Evolutionary conservation across 2,888 invertebrate species (phyloP).

Genomic region (Erebia epiphron): DNA sequence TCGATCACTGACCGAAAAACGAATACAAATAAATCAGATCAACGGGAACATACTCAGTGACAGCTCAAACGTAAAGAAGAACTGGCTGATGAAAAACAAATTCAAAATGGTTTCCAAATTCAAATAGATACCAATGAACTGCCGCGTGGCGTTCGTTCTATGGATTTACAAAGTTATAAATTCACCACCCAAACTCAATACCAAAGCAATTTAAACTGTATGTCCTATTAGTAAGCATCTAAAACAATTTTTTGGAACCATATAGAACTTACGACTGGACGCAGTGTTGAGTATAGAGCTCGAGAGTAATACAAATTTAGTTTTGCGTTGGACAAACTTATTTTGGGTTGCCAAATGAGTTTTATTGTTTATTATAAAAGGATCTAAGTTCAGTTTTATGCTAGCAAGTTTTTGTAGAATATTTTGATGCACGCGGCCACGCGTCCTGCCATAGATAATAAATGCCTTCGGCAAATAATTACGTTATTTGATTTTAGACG

Average conservation of each 20-base stretch:
- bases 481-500: slow-evolving; percentile 79
- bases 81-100: slow-evolving; percentile 78
- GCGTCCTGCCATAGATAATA: slow-evolving; percentile 75
- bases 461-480: slow-evolving; percentile 81
- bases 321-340: slow-evolving; percentile 9
- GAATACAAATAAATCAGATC: slow-evolving; percentile 69
- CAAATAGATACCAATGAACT: slow-evolving; percentile 80
- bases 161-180: slow-evolving; percentile 36
- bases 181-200: neutral
- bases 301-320: slow-evolving; percentile 31
- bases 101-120: slow-evolving; percentile 73
- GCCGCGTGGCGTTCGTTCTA: slow-evolving; percentile 72
- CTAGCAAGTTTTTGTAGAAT: slow-evolving; percentile 6
- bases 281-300: slow-evolving; percentile 31
- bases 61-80: slow-evolving; percentile 71
- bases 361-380: slow-evolving; percentile 26
- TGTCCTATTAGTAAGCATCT: neutral
- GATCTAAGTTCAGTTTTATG: slow-evolving; percentile 44
- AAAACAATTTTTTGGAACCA: neutral
- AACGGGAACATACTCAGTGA: slow-evolving; percentile 69
- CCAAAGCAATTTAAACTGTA: slow-evolving; percentile 27
- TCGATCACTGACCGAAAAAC: slow-evolving; percentile 61
- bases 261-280: slow-evolving; percentile 6
- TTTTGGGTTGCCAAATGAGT: slow-evolving; percentile 23
- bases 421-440: slow-evolving; percentile 63